These are phyloP conservation scores for Pandemis corylana DNA, from an alignment of 2,888 invertebrate genomes.

Conservation along the genomic window DNA sequence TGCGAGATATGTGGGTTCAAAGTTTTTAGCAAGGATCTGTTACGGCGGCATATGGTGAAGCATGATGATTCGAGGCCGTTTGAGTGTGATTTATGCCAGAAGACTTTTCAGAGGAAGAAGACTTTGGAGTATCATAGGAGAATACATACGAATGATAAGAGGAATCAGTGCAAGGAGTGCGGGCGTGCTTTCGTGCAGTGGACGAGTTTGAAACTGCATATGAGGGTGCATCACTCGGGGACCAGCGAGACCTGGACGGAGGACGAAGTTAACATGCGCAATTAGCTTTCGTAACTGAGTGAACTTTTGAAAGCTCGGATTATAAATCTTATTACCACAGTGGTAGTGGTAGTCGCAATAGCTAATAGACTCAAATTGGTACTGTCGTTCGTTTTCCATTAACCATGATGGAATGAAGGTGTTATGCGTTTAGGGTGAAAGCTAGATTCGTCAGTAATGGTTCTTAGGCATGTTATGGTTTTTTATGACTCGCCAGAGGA, in stretches of 20 bases:
- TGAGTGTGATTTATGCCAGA: conserved; percentile 83
- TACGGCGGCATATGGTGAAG: conserved; percentile 82
- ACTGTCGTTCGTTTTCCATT: no score
- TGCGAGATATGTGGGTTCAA: conserved; percentile 74
- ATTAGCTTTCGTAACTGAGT: no score
- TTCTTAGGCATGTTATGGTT: no score
- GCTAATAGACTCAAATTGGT: no score
- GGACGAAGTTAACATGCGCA: neutral
- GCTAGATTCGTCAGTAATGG: no score
- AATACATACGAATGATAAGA: conserved; percentile 83
- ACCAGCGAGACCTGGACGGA: conserved; percentile 45
- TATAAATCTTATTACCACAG: no score
- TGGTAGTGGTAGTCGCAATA: no score
- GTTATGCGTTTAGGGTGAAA: no score
- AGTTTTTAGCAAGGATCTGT: conserved; percentile 70
- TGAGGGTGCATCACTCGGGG: conserved; percentile 78
- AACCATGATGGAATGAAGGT: no score
- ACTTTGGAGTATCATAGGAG: conserved; percentile 82
- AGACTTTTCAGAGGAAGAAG: conserved; percentile 84
- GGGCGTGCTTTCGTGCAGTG: conserved; percentile 84
- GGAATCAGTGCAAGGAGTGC: conserved; percentile 82
- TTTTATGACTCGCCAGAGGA: no score
- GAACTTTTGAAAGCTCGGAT: no score
- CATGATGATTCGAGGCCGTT: conserved; percentile 84
- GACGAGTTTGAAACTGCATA: conserved; percentile 84